Base-by-base conservation (phyloP, 2,797 vertebrate genomes). In the Zonotrichia albicollis region DNA sequence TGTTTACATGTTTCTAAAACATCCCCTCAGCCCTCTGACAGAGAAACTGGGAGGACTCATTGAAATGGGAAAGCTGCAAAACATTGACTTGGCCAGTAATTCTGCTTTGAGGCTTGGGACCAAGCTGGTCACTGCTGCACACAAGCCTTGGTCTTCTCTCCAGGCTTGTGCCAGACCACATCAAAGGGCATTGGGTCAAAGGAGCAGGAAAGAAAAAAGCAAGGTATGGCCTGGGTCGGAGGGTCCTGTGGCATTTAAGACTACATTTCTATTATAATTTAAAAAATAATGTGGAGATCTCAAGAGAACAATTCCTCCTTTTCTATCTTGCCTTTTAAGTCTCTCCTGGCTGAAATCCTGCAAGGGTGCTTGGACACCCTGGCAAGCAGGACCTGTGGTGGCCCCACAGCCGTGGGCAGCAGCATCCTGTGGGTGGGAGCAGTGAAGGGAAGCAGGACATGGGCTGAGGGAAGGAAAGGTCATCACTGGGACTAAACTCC, bases 1-100 rank as follows among this genome's bases (percentile, higher is more conserved):
- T 94, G 91, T 94, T 90, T 94, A 92, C n/a, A 43, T 79, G 80
- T 84, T 89, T 87, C 75, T 65, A 65, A 94, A 96, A 90, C 92
- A 90, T 74, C 45, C 36, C 38, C 71, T 89, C 68, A 76, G 61
- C 71, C 60, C 72, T 95, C 75, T 87, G 84, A 92, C 84, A 79
- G 57, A 83, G 27, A 80, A 94, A 77, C 64, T 65, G 18, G 29
- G 45, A 92, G 53, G 48, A 36, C 50, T 93, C 43, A 74, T 50
- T 61, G 66, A 93, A 90, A 90, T 5, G 1, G 18, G 40, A 71
- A 94, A 77, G 25, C 78, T 7, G 12, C 67, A 70, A 58, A 81
- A 79, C 55, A 82, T 43, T 65, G 25, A 11, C 27, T 76, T 3
- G 1, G 34, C 23, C 61, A 45, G 27, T 46, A 74, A 70, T 53